Base-by-base conservation (phyloP, 2,797 vertebrate species). In the Micrastur ruficollis region DNA sequence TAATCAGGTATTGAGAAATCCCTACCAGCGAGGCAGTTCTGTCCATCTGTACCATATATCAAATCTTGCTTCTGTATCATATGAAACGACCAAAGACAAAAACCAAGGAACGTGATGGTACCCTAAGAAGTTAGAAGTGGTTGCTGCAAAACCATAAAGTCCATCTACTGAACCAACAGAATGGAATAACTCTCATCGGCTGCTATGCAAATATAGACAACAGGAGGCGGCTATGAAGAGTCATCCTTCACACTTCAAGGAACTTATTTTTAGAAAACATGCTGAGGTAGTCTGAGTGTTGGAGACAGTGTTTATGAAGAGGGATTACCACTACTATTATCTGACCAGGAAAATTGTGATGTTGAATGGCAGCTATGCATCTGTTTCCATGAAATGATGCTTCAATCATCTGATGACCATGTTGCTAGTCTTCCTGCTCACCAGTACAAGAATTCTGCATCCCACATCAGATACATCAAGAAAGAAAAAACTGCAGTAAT, bases 401-500 rank as follows among this genome's bases (percentile, higher is more conserved):
- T 93, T 86, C 19, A 34, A 6, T 61, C 66, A 63, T 34, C 26
- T 70, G 47, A 19, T 18, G 80, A 65, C 10, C n/a, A 38, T 2
- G n/a, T 14, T 92, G 79, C 36, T 89, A 86, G 84, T 91, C 19
- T 68, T 27, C 81, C 27, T 91, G 92, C 79, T 82, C 88, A 74
- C 15, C 9, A 50, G 66, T 52, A 66, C 34, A 86, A 89, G 75
- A 91, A 93, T 78, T 53, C 65, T 42, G 63, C 34, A 91, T 36
- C 26, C 63, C n/a, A 34, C 1, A 5, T 75, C 66, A 56, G 25
- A 70, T n/a, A 91, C 15, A 71, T 59, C 61, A 74, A 76, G 53
- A 80, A 95, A 83, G 47, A 90, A 86, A 96, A 96, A 90, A 25
- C 44, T 52, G 71, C 49, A 87, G 53, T 50, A 86, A 71, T 21